Evolutionary conservation across 2,797 vertebrate genomes (phyloP).

Genomic region (Myioborus miniatus): DNA sequence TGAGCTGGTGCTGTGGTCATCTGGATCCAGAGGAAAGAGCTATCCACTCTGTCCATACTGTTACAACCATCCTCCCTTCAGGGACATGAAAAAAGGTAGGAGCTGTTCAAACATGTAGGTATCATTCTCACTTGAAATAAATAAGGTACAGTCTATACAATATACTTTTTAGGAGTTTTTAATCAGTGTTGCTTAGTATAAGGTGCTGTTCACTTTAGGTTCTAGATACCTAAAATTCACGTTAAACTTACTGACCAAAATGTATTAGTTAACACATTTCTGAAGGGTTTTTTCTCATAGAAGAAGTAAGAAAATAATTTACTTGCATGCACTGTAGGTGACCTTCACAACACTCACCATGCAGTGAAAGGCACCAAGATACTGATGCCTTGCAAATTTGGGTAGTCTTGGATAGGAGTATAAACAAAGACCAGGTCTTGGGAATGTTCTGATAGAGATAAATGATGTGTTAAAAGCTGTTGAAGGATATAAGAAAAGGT

Average conservation of each 20-base stretch:
- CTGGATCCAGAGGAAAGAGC: conserved; percentile 92
- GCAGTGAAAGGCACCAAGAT: not conserved
- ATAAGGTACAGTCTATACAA: not conserved
- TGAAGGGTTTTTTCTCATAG: not conserved
- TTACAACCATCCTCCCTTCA: conserved; percentile 94
- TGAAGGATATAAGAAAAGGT: not conserved
- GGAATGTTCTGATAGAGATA: not conserved
- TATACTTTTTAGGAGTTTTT: not conserved
- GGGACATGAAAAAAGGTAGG: conserved; percentile 98
- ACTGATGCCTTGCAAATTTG: not conserved
- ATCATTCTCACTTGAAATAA: not conserved
- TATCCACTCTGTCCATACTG: conserved; percentile 97
- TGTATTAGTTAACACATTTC: not conserved
- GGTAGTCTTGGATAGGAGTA: not conserved
- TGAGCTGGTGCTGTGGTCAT: conserved; percentile 96
- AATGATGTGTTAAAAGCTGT: not conserved
- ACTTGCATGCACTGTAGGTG: not conserved
- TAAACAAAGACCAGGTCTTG: not conserved
- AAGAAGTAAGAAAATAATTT: not conserved
- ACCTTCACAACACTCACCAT: not conserved
- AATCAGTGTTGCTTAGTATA: not conserved
- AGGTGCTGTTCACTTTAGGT: not conserved
- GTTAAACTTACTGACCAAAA: not conserved
- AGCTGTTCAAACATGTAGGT: not conserved
- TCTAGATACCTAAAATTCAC: not conserved